Base-by-base conservation (phyloP, 2,113 vertebrate genomes). In the Myotis lucifugus region DNA sequence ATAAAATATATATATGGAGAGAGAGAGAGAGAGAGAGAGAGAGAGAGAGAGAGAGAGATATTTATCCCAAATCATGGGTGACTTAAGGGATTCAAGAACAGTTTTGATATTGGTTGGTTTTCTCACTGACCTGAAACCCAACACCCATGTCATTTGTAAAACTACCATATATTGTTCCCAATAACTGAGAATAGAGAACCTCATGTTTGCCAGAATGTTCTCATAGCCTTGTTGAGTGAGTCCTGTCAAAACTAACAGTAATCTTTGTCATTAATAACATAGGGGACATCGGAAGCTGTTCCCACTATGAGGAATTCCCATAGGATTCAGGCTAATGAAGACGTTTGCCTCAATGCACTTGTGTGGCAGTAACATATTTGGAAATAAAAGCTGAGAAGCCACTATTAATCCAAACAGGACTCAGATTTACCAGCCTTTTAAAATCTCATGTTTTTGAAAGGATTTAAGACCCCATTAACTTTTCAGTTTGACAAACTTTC, bases 371-470 rank as follows among this genome's bases (percentile, higher is more conserved):
- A 73, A 86, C 70, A n/a, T 85, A 88, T 79, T 94, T 50, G 94
- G 78, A 88, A 89, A 84, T 81, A 86, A 93, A 64, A 89, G 21
- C 67, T 56, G 18, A 93, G 48, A 83, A 56, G 32, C 70, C 72
- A 81, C 74, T 84, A 46, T 66, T 56, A 82, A 91, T 70, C 40
- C 69, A 76, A 85, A 92, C 25, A 89, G 42, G 50, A 54, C 64
- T 83, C 32, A 32, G 21, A 56, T 66, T 56, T 56, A 73, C 4
- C 23, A 52, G 66, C n/a, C 40, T 76, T 93, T 72, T 77, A 54
- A 89, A 83, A 72, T 67, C 15, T 87, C 37, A 29, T 56, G 56
- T 88, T 95, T 91, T 87, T 81, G 69, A 64, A 66, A 84, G 74
- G 9, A 40, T 87, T 91, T 86, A 52, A 52, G 50, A 83, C 18